Conservation (phyloP, 2,888 invertebrate genomes). For the Bombylius major region DNA sequence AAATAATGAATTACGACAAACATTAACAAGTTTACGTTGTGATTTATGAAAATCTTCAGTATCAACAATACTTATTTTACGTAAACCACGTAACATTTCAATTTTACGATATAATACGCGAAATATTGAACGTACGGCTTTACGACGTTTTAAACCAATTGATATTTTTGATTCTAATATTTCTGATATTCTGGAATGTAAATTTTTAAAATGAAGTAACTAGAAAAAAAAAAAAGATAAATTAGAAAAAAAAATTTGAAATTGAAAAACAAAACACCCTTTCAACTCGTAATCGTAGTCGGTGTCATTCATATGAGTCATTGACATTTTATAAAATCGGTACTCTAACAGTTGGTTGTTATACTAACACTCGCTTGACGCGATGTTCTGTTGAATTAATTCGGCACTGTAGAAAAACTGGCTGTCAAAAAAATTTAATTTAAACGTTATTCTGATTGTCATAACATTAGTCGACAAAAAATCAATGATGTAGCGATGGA, state of each 20-base stretch:
- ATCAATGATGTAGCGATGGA: too few relatives aligned
- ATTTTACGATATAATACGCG: slow-evolving; percentile 13
- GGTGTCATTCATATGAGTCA: too few relatives aligned
- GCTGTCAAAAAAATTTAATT: too few relatives aligned
- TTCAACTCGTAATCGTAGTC: too few relatives aligned
- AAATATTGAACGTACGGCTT: slow-evolving; percentile 8
- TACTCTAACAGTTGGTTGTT: too few relatives aligned
- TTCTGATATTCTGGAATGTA: slow-evolving; percentile 8
- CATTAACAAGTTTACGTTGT: background rate
- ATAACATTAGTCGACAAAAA: too few relatives aligned
- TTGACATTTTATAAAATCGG: too few relatives aligned
- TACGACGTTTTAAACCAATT: background rate
- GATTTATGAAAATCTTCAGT: slow-evolving; percentile 4
- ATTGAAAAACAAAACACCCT: too few relatives aligned
- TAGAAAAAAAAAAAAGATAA: slow-evolving; percentile 3
- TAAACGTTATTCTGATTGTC: too few relatives aligned
- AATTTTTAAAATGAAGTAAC: slow-evolving; percentile 11
- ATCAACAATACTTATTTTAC: slow-evolving; percentile 8
- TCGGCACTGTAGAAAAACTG: too few relatives aligned
- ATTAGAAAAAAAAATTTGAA: background rate
- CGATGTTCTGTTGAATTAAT: too few relatives aligned
- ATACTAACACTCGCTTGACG: too few relatives aligned
- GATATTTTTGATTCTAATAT: background rate
- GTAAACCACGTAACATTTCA: slow-evolving; percentile 10
- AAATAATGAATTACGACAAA: background rate